These are phyloP conservation scores for Mamestra configurata DNA, from an alignment of 1,140 invertebrate species.

Conservation along the genomic window DNA sequence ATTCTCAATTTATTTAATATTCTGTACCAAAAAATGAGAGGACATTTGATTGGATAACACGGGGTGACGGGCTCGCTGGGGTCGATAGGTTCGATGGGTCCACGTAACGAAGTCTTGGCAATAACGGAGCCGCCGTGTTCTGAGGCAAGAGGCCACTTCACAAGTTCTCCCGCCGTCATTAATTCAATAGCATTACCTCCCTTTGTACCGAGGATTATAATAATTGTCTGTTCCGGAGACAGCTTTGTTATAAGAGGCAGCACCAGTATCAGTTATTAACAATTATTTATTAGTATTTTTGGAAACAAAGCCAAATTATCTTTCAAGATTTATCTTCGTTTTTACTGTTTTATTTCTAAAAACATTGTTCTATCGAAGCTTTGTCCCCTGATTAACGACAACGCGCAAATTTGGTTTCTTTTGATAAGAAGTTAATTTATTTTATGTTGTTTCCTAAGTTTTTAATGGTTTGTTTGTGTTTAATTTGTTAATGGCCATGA, in stretches of 20 bases:
- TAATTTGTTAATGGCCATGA: constrained; percentile 28
- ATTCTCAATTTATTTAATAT: constrained; percentile 47
- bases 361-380: constrained; percentile 31
- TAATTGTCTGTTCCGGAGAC: constrained; percentile 29
- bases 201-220: constrained; percentile 37
- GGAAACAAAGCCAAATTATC: constrained; percentile 18
- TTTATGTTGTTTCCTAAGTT: constrained; percentile 25
- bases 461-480: constrained; percentile 36
- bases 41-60: constrained; percentile 46
- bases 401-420: constrained; percentile 32
- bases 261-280: not conserved
- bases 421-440: constrained; percentile 34
- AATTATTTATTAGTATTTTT: constrained; percentile 32
- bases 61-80: not conserved
- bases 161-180: constrained; percentile 28
- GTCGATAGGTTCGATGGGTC: not conserved
- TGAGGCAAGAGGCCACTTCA: constrained; percentile 26
- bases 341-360: not conserved
- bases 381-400: constrained; percentile 32
- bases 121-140: constrained; percentile 7
- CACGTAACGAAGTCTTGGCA: constrained; percentile 34
- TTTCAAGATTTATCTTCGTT: not conserved
- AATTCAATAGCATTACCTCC: constrained; percentile 46
- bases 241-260: not conserved
- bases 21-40: constrained; percentile 32